These are phyloP conservation scores for Chloropsis cyanopogon DNA, from an alignment of 2,113 vertebrate species.

Conservation along the genomic window DNA sequence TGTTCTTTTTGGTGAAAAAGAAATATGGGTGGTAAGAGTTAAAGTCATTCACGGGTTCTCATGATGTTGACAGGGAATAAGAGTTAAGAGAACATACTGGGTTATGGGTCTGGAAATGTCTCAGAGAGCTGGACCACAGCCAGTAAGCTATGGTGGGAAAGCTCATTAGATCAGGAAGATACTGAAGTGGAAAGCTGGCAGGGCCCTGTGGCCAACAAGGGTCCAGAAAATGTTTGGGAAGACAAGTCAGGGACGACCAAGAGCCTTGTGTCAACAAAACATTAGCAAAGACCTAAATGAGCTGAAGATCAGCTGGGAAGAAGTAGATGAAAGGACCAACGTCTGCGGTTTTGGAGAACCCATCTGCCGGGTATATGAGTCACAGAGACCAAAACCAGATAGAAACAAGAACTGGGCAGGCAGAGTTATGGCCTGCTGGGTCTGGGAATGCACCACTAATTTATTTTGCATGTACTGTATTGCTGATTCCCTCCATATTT, in stretches of 20 bases:
- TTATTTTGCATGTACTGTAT: background rate
- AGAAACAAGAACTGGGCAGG: background rate
- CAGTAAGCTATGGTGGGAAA: background rate
- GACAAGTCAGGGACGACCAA: background rate
- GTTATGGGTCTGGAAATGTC: background rate
- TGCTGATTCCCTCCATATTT: background rate
- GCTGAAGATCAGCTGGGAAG: background rate
- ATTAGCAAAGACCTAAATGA: background rate
- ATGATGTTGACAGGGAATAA: background rate
- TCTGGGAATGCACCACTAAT: background rate
- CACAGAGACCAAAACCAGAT: background rate
- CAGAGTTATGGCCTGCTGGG: background rate
- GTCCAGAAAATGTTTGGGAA: slow-evolving; percentile 5
- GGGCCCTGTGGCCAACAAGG: background rate
- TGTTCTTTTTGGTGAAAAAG: background rate
- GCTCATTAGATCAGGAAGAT: background rate
- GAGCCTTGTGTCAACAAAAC: slow-evolving; percentile 9
- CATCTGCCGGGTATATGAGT: slow-evolving; percentile 20
- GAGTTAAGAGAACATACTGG: background rate
- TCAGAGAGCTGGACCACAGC: background rate
- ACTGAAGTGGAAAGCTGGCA: background rate
- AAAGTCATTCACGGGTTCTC: background rate
- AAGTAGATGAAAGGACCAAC: background rate
- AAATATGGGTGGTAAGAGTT: background rate
- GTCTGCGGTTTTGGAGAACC: background rate